Evolutionary conservation across 2,113 vertebrate species (phyloP), one percentile per base, ranked within the genome.

Genomic region (Lathamus discolor): DNA sequence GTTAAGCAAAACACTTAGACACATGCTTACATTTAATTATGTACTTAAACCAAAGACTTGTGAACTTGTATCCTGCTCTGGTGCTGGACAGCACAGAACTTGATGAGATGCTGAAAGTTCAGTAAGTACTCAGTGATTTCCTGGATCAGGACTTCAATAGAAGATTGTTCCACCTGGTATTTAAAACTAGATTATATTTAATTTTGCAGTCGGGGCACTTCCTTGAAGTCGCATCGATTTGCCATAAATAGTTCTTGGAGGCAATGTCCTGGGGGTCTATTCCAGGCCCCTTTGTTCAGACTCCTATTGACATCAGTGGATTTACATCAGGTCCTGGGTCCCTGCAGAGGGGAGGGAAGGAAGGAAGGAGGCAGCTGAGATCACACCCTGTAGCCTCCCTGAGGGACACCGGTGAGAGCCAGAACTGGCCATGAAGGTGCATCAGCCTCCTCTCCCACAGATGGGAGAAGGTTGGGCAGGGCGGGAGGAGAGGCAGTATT

Each of bases 11-110:
- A 82, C 88, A 48, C 80, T 95, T 92, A 90, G 78, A 90, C 74
- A 39, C 66, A 62, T 85, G 83, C 91, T 96, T 93, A 76, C 91
- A 80, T 96, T 93, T 91, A 96, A 96, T 93, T 92, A 96, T 76
- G 69, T 82, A 49, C 92, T 96, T 95, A 96, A 91, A 87, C 69
- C 57, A 54, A 73, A 69, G 83, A 57, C 23, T 78, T 84, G 74
- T 52, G 80, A 96, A 73, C 77, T 62, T 54, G 61, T 61, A 35
- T 43, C 84, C 73, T 31, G 48, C 20, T 67, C 73, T 90, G 31
- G 3, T 1, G 48, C 80, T 73, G 93, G 92, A 95, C 73, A 93
- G 88, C 81, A 76, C n/a, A 49, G 74, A 74, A 25, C 27, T 94
- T 91, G 93, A 91, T 6, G 35, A 92, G 86, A 73, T 66, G 48